These are phyloP conservation scores for Cynodonichthys magdalenae DNA, from an alignment of 2,797 vertebrate genomes.

Conservation along the genomic window DNA sequence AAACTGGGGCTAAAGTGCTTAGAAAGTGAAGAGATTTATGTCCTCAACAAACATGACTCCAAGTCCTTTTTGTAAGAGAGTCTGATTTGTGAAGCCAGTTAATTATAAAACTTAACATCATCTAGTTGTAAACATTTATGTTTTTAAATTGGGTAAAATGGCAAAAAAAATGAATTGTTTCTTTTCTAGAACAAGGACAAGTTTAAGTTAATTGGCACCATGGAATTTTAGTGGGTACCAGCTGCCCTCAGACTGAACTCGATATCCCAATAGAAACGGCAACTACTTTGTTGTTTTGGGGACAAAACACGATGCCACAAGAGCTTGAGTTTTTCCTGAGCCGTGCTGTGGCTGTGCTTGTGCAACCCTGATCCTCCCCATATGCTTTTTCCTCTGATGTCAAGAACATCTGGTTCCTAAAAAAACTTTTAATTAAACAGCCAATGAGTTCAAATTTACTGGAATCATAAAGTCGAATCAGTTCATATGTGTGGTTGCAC, in stretches of 20 bases:
- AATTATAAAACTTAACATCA: slow-evolving; percentile 38
- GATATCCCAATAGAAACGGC: slow-evolving; percentile 57
- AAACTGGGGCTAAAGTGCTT: slow-evolving; percentile 9
- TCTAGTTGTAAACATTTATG: slow-evolving; percentile 12
- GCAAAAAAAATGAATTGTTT: slow-evolving; percentile 24
- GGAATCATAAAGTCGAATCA: slow-evolving; percentile 38
- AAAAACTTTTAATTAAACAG: slow-evolving; percentile 55
- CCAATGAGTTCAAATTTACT: slow-evolving; percentile 40
- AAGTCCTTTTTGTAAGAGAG: slow-evolving; percentile 14
- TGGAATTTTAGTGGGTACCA: slow-evolving; percentile 50
- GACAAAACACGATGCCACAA: slow-evolving; percentile 53
- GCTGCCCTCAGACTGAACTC: slow-evolving; percentile 41
- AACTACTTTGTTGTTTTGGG: slow-evolving; percentile 56
- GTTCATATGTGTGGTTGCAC: neutral
- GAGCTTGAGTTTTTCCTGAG: slow-evolving; percentile 55
- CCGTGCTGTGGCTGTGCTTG: slow-evolving; percentile 48
- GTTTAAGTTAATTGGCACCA: slow-evolving; percentile 53
- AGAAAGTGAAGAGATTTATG: slow-evolving; percentile 7
- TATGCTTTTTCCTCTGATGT: slow-evolving; percentile 11
- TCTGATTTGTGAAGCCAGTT: slow-evolving; percentile 15
- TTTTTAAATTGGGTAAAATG: slow-evolving; percentile 33
- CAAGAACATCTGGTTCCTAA: slow-evolving; percentile 70
- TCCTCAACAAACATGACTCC: slow-evolving; percentile 25
- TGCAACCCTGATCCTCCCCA: slow-evolving; percentile 29
- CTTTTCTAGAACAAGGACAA: slow-evolving; percentile 10